phyloP scores from a whole-genome alignment of 2,797 vertebrate genomes.

The Premnoplex brunnescens region DNA sequence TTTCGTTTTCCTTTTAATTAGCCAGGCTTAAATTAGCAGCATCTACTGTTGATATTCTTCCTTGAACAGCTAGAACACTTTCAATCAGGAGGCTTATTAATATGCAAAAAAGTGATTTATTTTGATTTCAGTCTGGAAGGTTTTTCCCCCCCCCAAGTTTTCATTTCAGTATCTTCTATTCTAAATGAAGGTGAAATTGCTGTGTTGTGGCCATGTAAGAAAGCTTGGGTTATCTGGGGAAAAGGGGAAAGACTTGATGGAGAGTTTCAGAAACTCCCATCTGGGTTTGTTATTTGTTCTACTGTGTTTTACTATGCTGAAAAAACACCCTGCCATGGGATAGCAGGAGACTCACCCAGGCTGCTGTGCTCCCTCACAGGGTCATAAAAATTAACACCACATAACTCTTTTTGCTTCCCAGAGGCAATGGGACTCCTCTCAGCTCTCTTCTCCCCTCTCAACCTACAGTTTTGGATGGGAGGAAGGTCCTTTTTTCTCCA shows the following conservation, averaged over 20 bases:
- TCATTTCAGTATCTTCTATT: constrained; percentile 49
- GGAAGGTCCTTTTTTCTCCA: background rate
- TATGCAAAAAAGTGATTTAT: constrained; percentile 74
- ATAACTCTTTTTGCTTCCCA: background rate
- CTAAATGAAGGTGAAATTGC: constrained; percentile 26
- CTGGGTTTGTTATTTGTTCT: background rate
- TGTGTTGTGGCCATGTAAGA: background rate
- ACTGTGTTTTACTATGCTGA: background rate
- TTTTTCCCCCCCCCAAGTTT: background rate
- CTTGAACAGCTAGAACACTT: constrained; percentile 59
- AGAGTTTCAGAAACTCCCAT: background rate
- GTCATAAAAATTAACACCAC: background rate
- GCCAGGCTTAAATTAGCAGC: constrained; percentile 74
- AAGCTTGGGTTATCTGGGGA: background rate
- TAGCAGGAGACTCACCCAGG: background rate
- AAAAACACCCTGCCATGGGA: background rate
- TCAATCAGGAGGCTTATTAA: constrained; percentile 75
- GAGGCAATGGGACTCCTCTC: background rate
- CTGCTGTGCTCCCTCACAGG: background rate
- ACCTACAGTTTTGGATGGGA: background rate
- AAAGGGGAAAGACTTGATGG: background rate
- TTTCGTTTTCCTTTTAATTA: constrained; percentile 66
- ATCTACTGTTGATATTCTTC: constrained; percentile 73
- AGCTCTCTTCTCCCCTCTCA: background rate
- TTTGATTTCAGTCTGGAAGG: constrained; percentile 69